These are phyloP conservation scores for Hirtodrosophila confusa DNA, from an alignment of 2,888 invertebrate species.

Conservation along the genomic window DNA sequence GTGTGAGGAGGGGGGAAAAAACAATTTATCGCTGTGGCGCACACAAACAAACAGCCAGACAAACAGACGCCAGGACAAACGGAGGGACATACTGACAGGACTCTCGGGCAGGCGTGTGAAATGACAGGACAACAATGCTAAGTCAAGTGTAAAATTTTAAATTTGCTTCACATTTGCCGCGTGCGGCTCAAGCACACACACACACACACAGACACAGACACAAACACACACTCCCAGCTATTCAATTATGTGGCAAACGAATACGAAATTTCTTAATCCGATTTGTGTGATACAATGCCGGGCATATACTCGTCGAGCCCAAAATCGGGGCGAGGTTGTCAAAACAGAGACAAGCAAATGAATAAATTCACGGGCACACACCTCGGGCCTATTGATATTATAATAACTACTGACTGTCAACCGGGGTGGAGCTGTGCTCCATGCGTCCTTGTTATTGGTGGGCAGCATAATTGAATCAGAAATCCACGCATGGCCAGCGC, in stretches of 20 bases:
- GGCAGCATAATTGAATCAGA: constrained; percentile 75
- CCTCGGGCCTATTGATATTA: constrained; percentile 74
- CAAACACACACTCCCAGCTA: constrained; percentile 59
- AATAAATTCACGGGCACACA: constrained; percentile 77
- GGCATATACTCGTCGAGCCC: background rate
- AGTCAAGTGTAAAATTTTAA: constrained; percentile 85
- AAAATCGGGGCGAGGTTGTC: constrained; percentile 63
- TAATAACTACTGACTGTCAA: constrained; percentile 60
- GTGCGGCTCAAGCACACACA: constrained; percentile 52
- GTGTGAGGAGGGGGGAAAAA: constrained; percentile 34
- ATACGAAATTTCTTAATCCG: constrained; percentile 84
- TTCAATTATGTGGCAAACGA: constrained; percentile 84
- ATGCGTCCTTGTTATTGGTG: constrained; percentile 18
- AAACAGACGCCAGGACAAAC: background rate
- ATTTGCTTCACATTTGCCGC: constrained; percentile 83
- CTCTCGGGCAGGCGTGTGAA: constrained; percentile 68
- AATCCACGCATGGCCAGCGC: constrained; percentile 56
- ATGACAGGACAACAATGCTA: constrained; percentile 82
- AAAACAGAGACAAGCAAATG: constrained; percentile 75
- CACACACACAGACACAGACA: constrained; percentile 64
- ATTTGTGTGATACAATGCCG: constrained; percentile 81
- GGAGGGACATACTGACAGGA: constrained; percentile 23
- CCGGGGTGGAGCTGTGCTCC: constrained; percentile 1
- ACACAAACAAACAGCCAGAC: constrained; percentile 41
- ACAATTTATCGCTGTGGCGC: constrained; percentile 63